phyloP scores from a whole-genome alignment of 2,888 invertebrate species.

The Apeira syringaria region DNA sequence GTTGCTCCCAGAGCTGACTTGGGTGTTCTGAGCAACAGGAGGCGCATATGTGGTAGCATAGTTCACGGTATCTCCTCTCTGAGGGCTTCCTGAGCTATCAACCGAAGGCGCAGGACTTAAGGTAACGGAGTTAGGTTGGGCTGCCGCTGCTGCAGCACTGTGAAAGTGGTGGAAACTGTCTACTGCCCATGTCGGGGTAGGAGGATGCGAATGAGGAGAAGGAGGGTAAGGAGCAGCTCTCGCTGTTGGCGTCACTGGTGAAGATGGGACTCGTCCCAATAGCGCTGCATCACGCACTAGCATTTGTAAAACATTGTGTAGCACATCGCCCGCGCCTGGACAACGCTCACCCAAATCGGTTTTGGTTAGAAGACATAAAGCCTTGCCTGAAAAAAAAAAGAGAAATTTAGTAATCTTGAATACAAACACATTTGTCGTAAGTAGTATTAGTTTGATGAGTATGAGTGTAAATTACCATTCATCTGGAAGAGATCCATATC shows the following conservation, averaged over 20 bases:
- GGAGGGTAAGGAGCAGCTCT: constrained; percentile 88
- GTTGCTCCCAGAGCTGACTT: constrained; percentile 87
- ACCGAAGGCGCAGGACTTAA: constrained; percentile 95
- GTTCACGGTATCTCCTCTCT: constrained; percentile 85
- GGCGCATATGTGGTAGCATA: constrained; percentile 68
- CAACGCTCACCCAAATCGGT: constrained; percentile 95
- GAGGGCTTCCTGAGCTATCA: constrained; percentile 94
- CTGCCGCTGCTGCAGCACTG: constrained; percentile 83
- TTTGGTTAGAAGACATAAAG: constrained; percentile 94
- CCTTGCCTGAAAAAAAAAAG: constrained; percentile 87
- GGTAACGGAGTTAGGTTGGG: constrained; percentile 94
- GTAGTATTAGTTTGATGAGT: background rate
- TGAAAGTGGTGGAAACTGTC: constrained; percentile 85
- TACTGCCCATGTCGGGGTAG: constrained; percentile 90
- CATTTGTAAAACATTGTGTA: constrained; percentile 96
- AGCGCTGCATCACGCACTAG: constrained; percentile 91
- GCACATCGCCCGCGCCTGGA: constrained; percentile 96
- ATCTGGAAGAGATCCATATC: constrained; percentile 97
- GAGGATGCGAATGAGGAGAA: constrained; percentile 92
- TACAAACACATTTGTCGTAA: background rate
- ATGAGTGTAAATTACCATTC: constrained; percentile 87
- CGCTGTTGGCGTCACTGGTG: constrained; percentile 92
- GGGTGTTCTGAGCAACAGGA: constrained; percentile 62
- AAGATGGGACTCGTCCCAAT: constrained; percentile 91
- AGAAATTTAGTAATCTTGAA: background rate